Evolutionary conservation across 2,888 invertebrate genomes (phyloP), one percentile per base, ranked within the genome.

Genomic region (Lochmaea capreae): DNA sequence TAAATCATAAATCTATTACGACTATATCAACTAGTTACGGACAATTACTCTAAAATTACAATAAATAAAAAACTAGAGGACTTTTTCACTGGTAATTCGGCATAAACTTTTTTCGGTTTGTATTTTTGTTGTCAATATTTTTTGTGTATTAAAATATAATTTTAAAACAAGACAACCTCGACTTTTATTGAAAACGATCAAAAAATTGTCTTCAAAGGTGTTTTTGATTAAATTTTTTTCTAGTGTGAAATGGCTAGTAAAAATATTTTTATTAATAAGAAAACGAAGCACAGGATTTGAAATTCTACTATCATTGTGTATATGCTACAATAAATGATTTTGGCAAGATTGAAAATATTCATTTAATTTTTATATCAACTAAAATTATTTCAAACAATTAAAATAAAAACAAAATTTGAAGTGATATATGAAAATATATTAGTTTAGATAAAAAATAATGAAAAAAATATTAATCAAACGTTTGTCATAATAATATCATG

Each of bases 281-380:
- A 54, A 54, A 18, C 39, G 61, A 61, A 61, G 61, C 61, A 63
- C 18, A 39, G 62, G 62, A 63, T 63, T 63, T 63, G 62, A 42
- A 63, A 39, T 43, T 63, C 62, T 63, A 63, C 62, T 18, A 18
- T 42, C 62, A 43, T 63, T 63, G 62, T 43, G 62, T 63, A 54
- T 18, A 63, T 63, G 18, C 62, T 18, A 18, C 43, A 43, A 63
- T 63, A 63, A 63, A 63, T 43, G 62, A n/a, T 11, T 43, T 16
- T 42, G 33, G 16, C 14, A n/a, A 39, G 11, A 39, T 18, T 5
- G 6, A 43, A 16, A 10, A n/a, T 9, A 18, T 39, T 6, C 33
- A 61, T n/a, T 61, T 59, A 22, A 11, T 33, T 33, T 33, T 33
- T 33, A 33, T 33, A 33, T 33, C 26, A 33, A 33, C 26, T 33